A percentile compares a stretch with the other conserved stretches of the same genome.
phyloP scores from a whole-genome alignment of 2,113 vertebrate species.

The Reinhardtius hippoglossoides region DNA sequence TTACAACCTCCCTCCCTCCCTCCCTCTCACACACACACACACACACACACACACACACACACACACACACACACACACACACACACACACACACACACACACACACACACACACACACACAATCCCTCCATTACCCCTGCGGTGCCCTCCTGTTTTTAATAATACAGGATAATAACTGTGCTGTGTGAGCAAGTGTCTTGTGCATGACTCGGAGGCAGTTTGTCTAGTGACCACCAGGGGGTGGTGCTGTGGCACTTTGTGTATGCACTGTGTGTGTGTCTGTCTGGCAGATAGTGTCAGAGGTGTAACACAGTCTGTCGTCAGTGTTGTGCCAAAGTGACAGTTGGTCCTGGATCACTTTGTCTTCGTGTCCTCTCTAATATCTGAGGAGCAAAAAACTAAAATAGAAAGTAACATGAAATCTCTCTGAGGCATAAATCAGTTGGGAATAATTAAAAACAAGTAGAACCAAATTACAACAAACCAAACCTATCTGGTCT shows the following conservation, averaged over 20 bases:
- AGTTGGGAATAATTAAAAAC: no score
- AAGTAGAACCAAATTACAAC: neutral
- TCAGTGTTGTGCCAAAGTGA: neutral
- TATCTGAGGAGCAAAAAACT: neutral
- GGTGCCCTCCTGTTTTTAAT: constrained; percentile 7
- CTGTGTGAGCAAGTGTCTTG: neutral
- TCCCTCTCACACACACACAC: neutral
- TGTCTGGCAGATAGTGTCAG: neutral
- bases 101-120: neutral
- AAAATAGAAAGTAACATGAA: no score
- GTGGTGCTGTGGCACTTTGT: constrained; percentile 34
- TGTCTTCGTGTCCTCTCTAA: neutral
- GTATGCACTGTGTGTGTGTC: neutral
- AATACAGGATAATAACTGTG: constrained; percentile 8
- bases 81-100: neutral
- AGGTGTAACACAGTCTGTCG: constrained; percentile 5
- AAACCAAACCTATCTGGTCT: neutral
- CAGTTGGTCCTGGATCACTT: neutral
- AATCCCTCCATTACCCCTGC: neutral
- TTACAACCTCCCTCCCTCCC: neutral
- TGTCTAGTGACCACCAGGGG: constrained; percentile 48
- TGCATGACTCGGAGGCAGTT: constrained; percentile 11
- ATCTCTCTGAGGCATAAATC: no score
- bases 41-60: neutral
- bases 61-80: neutral